Evolutionary conservation across 2,797 vertebrate species (phyloP), one percentile per base, ranked within the genome.

Genomic region (Phalanger gymnotis): DNA sequence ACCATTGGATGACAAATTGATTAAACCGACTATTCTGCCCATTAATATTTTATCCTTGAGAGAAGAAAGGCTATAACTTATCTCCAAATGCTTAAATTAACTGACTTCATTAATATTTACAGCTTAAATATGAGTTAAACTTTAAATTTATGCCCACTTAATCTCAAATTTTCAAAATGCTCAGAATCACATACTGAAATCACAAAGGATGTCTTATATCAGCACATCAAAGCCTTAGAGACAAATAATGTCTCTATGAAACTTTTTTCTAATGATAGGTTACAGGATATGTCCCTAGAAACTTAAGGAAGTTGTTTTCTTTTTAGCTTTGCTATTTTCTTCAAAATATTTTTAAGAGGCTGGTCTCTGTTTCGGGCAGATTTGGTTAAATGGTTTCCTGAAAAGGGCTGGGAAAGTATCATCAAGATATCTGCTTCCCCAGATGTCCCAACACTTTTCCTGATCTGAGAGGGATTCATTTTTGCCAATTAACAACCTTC

Each of bases 131-230:
- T 30, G 51, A 90, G 31, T 90, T 90, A 53, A 90, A 30, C 54
- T 93, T 90, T 90, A 89, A 94, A 94, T 94, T 92, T 81, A 81
- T 47, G 73, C 73, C 73, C 27, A 81, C 27, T 47, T 47, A 47
- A 81, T 81, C 73, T 81, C 58, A 94, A 92, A 92, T 53, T 34
- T 92, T 54, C 55, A 96, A 54, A 34, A 94, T 87, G 95, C 95
- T 96, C 73, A 61, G 81, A 53, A n/a, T 53, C 92, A 81, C 73
- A 0, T 56, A 40, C 96, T 94, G 92, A 93, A 93, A 96, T 89
- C 93, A 58, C n/a, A 95, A 53, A 47, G 95, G 96, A 95, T 93
- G 96, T 5, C 96, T 40, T 55, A 94, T 61, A 95, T 95, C 91
- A 19, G 34, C 61, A 92, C 47, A 91, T 61, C 11, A 81, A 81